Evolutionary conservation across 1,140 invertebrate genomes (phyloP).

Genomic region (Ylistrum balloti): DNA sequence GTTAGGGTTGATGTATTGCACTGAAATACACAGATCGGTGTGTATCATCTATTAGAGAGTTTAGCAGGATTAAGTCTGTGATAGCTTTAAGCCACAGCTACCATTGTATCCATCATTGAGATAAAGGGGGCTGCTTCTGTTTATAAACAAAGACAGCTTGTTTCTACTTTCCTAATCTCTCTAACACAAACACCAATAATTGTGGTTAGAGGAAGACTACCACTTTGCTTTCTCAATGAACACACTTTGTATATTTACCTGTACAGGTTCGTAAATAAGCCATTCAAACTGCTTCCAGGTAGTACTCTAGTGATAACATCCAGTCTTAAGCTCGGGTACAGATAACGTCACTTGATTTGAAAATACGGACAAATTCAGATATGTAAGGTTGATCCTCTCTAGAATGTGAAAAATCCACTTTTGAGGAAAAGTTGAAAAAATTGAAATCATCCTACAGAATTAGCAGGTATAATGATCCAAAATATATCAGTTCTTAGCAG

Average conservation of each 20-base stretch:
- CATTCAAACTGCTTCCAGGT: background rate
- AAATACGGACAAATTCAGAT: too few species aligned
- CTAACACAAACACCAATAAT: constrained; percentile 34
- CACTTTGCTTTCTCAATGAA: background rate
- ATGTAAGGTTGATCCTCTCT: too few species aligned
- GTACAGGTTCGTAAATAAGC: background rate
- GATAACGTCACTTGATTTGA: too few species aligned
- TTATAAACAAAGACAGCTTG: constrained; percentile 5
- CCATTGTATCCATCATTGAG: background rate
- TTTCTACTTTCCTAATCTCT: background rate
- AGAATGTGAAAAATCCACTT: too few species aligned
- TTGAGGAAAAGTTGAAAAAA: too few species aligned
- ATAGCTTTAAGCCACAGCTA: background rate
- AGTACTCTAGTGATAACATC: background rate
- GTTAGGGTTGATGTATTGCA: too few species aligned
- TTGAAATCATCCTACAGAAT: too few species aligned
- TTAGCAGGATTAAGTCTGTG: background rate
- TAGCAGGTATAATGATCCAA: too few species aligned
- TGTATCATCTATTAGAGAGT: background rate
- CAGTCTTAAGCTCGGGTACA: too few species aligned
- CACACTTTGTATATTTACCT: constrained; percentile 5
- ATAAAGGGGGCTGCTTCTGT: background rate
- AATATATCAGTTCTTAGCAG: too few species aligned
- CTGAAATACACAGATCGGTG: too few species aligned
- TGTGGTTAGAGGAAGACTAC: background rate